phyloP scores from a whole-genome alignment of 92 coral and sea anemone genomes.

The Muricea muricata region DNA sequence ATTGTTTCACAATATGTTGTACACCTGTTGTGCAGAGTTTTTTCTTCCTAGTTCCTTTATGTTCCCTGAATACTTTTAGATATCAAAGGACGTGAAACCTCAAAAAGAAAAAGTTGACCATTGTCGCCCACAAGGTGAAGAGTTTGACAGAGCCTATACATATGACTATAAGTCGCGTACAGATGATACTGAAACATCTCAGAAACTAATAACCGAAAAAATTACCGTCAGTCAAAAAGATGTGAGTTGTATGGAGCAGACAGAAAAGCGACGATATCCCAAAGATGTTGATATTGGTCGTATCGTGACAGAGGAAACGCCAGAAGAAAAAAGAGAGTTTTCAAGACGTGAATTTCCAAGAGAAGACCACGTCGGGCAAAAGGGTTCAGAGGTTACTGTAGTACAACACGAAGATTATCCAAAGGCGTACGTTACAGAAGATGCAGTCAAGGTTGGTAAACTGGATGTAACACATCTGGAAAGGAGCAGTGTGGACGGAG shows the following conservation, averaged over 20 bases:
- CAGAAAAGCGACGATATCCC: slow-evolving; percentile 7
- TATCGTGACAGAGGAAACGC: slow-evolving; percentile 29
- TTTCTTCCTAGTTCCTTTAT: too few relatives aligned
- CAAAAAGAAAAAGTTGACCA: not conserved
- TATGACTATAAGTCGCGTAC: not conserved
- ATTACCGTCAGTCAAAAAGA: not conserved
- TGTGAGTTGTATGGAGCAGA: not conserved
- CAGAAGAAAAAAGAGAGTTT: slow-evolving; percentile 1
- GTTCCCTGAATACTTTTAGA: too few relatives aligned
- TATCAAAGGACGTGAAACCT: too few relatives aligned
- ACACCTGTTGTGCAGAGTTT: too few relatives aligned
- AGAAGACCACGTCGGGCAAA: not conserved
- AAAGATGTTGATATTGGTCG: slow-evolving; percentile 29
- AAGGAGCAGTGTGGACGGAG: not conserved
- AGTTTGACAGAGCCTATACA: not conserved
- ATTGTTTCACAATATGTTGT: too few relatives aligned
- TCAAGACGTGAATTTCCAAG: not conserved
- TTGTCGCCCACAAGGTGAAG: not conserved
- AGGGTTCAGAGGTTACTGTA: not conserved
- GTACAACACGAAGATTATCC: not conserved
- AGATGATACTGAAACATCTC: not conserved
- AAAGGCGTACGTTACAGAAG: not conserved
- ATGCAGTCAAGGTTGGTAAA: slow-evolving; percentile 9
- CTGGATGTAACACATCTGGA: slow-evolving; percentile 13
- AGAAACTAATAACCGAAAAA: not conserved